phyloP scores from a whole-genome alignment of 2,113 vertebrate genomes.

The Thermophis baileyi region DNA sequence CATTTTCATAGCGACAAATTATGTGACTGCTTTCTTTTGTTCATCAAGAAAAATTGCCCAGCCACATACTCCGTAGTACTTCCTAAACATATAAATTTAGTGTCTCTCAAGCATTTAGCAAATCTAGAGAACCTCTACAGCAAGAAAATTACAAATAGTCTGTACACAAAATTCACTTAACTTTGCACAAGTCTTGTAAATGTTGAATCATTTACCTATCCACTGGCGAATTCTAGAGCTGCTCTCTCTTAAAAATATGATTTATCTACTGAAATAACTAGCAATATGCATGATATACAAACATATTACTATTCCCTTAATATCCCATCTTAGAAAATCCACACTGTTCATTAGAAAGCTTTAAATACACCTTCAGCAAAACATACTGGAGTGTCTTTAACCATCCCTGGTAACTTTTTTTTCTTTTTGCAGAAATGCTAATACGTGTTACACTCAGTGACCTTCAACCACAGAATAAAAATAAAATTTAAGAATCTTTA shows the following conservation, averaged over 20 bases:
- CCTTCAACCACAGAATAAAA: background rate
- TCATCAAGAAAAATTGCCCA: conserved; percentile 51
- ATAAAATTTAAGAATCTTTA: background rate
- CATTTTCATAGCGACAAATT: conserved; percentile 50
- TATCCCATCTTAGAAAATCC: conserved; percentile 1
- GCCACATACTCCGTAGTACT: conserved; percentile 44
- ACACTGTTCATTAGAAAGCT: conserved; percentile 43
- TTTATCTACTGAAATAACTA: background rate
- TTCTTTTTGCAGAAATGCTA: background rate
- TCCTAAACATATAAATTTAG: conserved; percentile 48
- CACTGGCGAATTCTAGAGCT: background rate
- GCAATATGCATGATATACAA: conserved; percentile 7
- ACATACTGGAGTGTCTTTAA: background rate
- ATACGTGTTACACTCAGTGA: background rate
- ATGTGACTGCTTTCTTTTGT: conserved; percentile 43
- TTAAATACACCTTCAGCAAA: conserved; percentile 32
- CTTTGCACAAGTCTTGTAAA: conserved; percentile 39
- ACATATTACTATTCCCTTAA: conserved; percentile 18
- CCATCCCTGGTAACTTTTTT: background rate
- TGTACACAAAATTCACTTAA: conserved; percentile 48
- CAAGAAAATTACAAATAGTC: conserved; percentile 57
- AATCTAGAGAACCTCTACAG: conserved; percentile 39
- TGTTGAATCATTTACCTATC: conserved; percentile 28
- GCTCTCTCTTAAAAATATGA: background rate
- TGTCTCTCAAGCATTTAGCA: conserved; percentile 40